Base-by-base conservation (phyloP, 2,888 invertebrate species). In the Lydus trimaculatus region DNA sequence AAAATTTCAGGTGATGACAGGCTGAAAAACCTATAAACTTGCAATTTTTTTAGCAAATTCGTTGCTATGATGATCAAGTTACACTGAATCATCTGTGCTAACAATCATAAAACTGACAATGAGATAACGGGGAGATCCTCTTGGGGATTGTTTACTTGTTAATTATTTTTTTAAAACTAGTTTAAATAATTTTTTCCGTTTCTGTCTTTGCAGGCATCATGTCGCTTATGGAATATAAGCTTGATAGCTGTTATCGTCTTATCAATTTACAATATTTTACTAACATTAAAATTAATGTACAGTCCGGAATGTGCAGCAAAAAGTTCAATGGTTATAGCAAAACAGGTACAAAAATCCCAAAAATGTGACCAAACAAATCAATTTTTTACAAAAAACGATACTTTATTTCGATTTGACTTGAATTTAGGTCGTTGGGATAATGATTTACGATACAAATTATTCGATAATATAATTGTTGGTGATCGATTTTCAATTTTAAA, bases 381-480 rank as follows among this genome's bases (percentile, higher is more conserved):
- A 7, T n/a, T 17, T 23, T 61, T 13, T 39, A 33, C 48, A 58
- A 13, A 69, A 72, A 75, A 86, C 83, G 87, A 86, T 11, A 75
- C 85, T 0, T 87, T 90, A 64, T 85, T 89, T 11, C 86, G 87
- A 66, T 82, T 94, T 23, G 90, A 94, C 80, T 83, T 93, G 20
- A 87, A 88, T 62, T 86, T 92, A 23, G 93, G 94, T 0, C 87
- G 93, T 73, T 94, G 93, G 92, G 95, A 95, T 75, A 88, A 89
- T 69, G 88, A 90, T 15, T 87, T 91, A 20, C 83, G 91, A 15
- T 94, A 90, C 82, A 91, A 90, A 78, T 88, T 91, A 75, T 94
- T 91, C 82, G 94, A 95, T 82, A 91, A 91, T 78, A 90, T 91
- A 0, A 82, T 91, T 0, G 88, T 91, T 0, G 95, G 95, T 0